Base-by-base conservation (phyloP, 2,113 vertebrate species). In the Lasiurus borealis region DNA sequence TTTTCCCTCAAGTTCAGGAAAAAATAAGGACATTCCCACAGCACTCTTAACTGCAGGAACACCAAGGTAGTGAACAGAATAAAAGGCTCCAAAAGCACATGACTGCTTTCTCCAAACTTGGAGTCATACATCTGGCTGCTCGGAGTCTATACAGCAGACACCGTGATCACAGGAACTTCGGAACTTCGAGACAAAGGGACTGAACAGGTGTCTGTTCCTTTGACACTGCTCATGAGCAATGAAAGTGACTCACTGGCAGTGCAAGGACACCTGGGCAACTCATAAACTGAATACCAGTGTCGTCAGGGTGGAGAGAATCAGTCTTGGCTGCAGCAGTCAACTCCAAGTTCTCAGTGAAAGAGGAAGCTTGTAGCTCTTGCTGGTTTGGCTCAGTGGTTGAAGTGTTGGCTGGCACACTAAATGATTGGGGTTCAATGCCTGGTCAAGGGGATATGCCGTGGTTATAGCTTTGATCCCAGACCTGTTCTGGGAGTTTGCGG, bases 131-230 rank as follows among this genome's bases (percentile, higher is more conserved):
- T 5, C 2, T 3, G 46, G 46, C 25, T 29, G 31, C 34, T 54
- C 11, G 0, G 48, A 7, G 21, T 25, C 48, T 8, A 25, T 25
- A 57, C 11, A 29, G 0, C 3, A 8, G 71, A 78, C 40, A 18
- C 44, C 4, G 1, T 0, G 3, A 15, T 19, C 40, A 15, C 0
- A 1, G 44, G 25, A 34, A 34, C 62, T 71, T 3, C 0, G n/a
- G 40, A 48, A 81, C 81, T 18, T 23, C n/a, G 2, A 19, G 12
- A 19, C 19, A 12, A 52, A 21, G 16, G 59, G 27, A 40, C 52
- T 19, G 12, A 46, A 52, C 27, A 83, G 27, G 36, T 3, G 66
- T 72, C 36, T 57, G 46, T 1, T 64, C 44, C 9, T 16, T 16
- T 31, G 0, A 16, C 2, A 14, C 1, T 14, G 25, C 21, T 54